A percentile compares a stretch with the other conserved stretches of the same genome.
phyloP scores from a whole-genome alignment of 2,888 invertebrate genomes.

The Heliconius sara region DNA sequence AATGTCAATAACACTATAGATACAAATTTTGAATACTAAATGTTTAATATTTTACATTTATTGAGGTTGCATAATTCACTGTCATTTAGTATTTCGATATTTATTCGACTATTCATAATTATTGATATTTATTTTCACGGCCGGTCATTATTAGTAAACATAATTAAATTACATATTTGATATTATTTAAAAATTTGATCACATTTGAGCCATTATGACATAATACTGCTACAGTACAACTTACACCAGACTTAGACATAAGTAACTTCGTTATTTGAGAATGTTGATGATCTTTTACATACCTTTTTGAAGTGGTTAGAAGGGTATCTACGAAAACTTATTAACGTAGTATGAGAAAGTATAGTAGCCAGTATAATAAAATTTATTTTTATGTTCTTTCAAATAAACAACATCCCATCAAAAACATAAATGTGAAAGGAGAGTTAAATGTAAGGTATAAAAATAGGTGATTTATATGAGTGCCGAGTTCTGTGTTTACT shows the following conservation, averaged over 20 bases:
- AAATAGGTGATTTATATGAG: too few species aligned
- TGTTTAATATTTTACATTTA: neutral
- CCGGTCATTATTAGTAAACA: neutral
- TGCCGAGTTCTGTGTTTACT: too few species aligned
- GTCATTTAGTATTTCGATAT: neutral
- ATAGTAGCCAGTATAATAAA: neutral
- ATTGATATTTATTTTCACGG: neutral
- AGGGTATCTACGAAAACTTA: neutral
- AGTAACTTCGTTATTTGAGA: neutral
- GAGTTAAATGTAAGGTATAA: too few species aligned
- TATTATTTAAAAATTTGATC: neutral
- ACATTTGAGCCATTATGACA: neutral
- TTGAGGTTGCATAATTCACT: neutral
- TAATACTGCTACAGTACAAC: too few species aligned
- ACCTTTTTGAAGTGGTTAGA: neutral
- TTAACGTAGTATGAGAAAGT: neutral
- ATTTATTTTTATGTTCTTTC: neutral
- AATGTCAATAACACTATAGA: neutral
- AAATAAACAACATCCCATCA: neutral
- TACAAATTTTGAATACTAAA: neutral
- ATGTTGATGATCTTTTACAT: neutral
- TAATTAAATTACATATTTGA: neutral
- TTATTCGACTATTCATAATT: constrained; percentile 1
- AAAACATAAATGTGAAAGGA: too few species aligned
- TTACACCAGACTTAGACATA: neutral